phyloP scores from a whole-genome alignment of 2,888 invertebrate genomes.

The Chrysolina oricalcia region DNA sequence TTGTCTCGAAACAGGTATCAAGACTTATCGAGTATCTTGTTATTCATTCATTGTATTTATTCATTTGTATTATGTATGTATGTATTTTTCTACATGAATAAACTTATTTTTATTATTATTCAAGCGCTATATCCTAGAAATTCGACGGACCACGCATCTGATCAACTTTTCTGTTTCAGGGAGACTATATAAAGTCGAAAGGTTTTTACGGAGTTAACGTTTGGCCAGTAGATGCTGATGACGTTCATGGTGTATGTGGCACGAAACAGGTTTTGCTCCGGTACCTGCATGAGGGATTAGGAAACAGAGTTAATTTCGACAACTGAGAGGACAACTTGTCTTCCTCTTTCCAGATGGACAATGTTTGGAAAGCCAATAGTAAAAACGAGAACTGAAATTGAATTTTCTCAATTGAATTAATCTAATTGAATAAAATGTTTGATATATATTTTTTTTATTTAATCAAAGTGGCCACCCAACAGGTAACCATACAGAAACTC shows the following conservation, averaged over 20 bases:
- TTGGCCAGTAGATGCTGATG: constrained; percentile 56
- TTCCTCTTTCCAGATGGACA: not conserved
- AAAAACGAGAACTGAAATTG: not conserved
- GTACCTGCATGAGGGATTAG: constrained; percentile 38
- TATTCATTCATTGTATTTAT: too few species aligned
- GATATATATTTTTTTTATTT: too few species aligned
- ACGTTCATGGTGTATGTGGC: constrained; percentile 55
- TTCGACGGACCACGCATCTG: too few species aligned
- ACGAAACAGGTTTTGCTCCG: constrained; percentile 48
- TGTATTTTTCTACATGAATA: too few species aligned
- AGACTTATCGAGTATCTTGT: too few species aligned
- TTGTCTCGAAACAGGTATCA: too few species aligned
- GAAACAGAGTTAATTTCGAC: constrained; percentile 16
- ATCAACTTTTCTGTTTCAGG: constrained; percentile 41
- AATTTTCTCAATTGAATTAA: not conserved
- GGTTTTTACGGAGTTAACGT: constrained; percentile 54
- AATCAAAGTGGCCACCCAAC: too few species aligned
- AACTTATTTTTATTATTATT: too few species aligned
- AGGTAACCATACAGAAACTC: too few species aligned
- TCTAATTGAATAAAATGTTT: not conserved
- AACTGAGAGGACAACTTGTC: not conserved
- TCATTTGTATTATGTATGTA: too few species aligned
- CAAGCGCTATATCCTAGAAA: too few species aligned
- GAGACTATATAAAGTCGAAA: constrained; percentile 52
- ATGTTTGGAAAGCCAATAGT: not conserved